Conservation (phyloP, 2,113 vertebrate species). For the Elaphurus davidianus region DNA sequence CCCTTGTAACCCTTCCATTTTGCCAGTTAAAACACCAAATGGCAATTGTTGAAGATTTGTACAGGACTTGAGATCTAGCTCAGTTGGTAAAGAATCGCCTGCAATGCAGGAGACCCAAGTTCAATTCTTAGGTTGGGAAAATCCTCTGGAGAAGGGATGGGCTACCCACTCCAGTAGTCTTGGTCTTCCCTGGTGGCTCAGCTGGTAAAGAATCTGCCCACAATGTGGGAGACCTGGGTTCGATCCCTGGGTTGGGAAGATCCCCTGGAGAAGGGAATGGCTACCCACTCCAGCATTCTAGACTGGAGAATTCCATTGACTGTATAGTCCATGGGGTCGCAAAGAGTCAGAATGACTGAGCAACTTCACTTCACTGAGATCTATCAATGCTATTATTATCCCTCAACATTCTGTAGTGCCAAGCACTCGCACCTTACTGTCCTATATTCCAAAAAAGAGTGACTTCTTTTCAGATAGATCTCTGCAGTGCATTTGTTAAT, state of each 20-base stretch:
- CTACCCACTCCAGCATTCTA: not conserved
- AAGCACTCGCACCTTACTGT: not conserved
- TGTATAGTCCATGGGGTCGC: not conserved
- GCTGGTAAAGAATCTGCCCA: not conserved
- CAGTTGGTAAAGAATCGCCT: not conserved
- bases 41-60: not conserved
- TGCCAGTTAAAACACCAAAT: not conserved
- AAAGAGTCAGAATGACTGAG: not conserved
- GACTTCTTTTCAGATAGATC: not conserved
- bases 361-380: not conserved
- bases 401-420: not conserved
- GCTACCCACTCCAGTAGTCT: not conserved
- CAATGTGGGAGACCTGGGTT: not conserved
- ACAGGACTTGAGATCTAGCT: not conserved
- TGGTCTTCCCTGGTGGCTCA: not conserved
- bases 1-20: not conserved
- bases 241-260: not conserved
- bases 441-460: not conserved
- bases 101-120: not conserved
- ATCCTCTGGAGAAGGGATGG: not conserved
- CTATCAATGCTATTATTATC: not conserved
- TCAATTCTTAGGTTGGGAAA: not conserved
- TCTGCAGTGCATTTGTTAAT: not conserved
- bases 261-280: not conserved
- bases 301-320: not conserved